Base-by-base conservation (phyloP, 2,113 vertebrate genomes). In the Lepus americanus region DNA sequence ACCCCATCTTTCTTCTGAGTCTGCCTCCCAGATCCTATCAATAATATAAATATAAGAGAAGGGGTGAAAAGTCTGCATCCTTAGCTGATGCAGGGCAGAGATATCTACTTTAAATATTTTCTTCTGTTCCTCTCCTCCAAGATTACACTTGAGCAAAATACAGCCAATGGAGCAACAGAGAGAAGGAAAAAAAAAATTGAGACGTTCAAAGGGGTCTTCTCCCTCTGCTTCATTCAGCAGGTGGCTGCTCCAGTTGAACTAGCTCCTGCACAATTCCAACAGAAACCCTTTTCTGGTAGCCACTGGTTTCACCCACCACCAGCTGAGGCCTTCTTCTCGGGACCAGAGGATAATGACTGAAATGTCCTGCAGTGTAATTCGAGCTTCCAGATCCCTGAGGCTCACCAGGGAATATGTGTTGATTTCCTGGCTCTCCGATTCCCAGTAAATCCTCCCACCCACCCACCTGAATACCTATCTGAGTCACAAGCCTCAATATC, bases 1-100 rank as follows among this genome's bases (percentile, higher is more conserved):
- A 72, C 36, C 77, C 89, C 51, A 95, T 94, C 96, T 94, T 97
- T 97, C 97, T 98, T 96, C 92, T 89, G 70, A 95, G 80, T 84
- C 93, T 92, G 79, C 55, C 67, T 97, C 90, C 89, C 78, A 97
- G 84, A 92, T 88, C 80, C 79, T 89, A 96, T 96, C 91, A 90
- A 93, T 95, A 97, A 94, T 89, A 97, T 67, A 96, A 95, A 96
- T 90, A 90, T 51, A 95, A 59, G 96, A 97, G 86, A 79, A 85
- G 77, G 78, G 83, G 80, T 88, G 70, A 81, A 84, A 16, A 95
- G 85, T 88, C 94, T 82, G 78, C n/a, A n/a, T n/a, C 84, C 88
- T 81, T 73, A 70, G 53, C 53, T 76, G 33, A 92, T 25, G 90
- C 91, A 95, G 96, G 66, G 73, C 2, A 17, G 86, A 96, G 27